phyloP scores from a whole-genome alignment of 23 tunicate genomes.

The Styela clava region DNA sequence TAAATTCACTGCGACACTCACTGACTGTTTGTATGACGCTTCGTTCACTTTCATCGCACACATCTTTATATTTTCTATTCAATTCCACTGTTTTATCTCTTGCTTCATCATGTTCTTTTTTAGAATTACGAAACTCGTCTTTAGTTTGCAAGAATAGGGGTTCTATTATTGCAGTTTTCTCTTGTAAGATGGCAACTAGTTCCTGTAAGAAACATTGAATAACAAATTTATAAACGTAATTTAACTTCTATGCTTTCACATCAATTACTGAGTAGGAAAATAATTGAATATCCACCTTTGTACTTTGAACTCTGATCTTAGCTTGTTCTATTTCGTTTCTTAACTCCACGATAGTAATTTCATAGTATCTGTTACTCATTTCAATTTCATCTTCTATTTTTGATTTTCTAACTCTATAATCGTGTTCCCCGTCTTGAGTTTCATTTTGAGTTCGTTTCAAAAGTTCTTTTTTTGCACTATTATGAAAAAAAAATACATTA shows the following conservation, averaged over 20 bases:
- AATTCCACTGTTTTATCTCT: slow-evolving; percentile 7
- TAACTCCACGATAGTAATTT: background rate
- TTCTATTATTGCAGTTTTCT: background rate
- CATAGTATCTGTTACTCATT: background rate
- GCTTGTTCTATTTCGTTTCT: background rate
- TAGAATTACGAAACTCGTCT: background rate
- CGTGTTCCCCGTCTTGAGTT: background rate
- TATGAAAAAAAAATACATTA: background rate
- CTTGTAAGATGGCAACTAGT: background rate
- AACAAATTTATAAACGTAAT: too few species aligned
- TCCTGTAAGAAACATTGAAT: background rate
- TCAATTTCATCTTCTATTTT: background rate
- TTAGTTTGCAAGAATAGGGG: background rate
- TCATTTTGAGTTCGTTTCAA: background rate
- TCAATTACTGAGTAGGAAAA: too few species aligned
- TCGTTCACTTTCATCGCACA: background rate
- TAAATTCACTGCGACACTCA: too few species aligned
- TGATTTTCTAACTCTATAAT: background rate
- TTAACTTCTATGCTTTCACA: too few species aligned
- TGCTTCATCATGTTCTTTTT: background rate
- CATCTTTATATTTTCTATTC: background rate
- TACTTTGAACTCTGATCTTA: background rate
- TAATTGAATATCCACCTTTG: too few species aligned
- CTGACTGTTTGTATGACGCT: background rate
- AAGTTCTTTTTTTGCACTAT: background rate